Base-by-base conservation (phyloP, 2,888 invertebrate genomes). In the Calameuta filiformis region DNA sequence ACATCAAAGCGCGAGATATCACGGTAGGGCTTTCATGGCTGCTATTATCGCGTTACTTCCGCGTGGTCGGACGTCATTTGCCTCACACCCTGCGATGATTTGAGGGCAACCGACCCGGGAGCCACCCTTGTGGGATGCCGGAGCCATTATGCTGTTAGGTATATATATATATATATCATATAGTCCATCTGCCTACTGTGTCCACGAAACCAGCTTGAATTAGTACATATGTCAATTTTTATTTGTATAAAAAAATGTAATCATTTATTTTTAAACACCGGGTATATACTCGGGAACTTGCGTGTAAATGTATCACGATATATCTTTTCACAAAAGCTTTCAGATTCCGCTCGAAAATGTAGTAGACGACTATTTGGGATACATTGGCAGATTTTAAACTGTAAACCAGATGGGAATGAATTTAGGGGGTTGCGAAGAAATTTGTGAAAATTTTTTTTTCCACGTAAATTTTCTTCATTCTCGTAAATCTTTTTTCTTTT, bases 31-130 rank as follows among this genome's bases (percentile, higher is more conserved):
- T 88, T 89, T 88, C 89, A 88, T 87, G 86, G 88, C 84, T 86
- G 84, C 85, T 86, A 90, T 90, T 90, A 90, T 90, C 90, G 88
- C 89, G 85, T 90, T 90, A 90, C 88, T 89, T 90, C 87, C 87
- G 87, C 88, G 85, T 87, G 89, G 87, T 82, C 85, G 88, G 83
- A 83, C 86, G 85, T 89, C 89, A 89, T 90, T 89, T 87, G 85
- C 85, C 88, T 87, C 90, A 87, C 89, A 87, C 89, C 85, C 85
- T 85, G 80, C 83, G 87, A 90, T 90, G 90, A 90, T 90, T 90
- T 90, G 90, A 90, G 90, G 90, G 90, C 88, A 89, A 89, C 88
- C 89, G 83, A 87, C 84, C 85, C 77, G 84, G 79, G 75, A 69
- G 69, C 75, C 75, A 77, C 84, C 84, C 84, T 83, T 79, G 75